Conservation (phyloP, 2,797 vertebrate species). For the Enteromius thamalakanensis region DNA sequence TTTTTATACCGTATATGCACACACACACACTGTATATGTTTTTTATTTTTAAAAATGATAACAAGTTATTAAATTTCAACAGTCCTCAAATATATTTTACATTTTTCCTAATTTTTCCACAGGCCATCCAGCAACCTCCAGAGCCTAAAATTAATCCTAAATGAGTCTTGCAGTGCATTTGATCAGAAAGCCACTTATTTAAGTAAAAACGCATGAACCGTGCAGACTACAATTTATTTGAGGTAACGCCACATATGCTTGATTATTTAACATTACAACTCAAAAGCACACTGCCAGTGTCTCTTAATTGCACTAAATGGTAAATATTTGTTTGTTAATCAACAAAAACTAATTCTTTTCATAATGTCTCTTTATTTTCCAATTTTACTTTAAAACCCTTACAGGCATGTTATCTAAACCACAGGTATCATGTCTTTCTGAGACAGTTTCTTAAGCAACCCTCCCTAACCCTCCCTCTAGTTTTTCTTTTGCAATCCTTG, state of each 20-base stretch:
- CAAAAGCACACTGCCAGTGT: background rate
- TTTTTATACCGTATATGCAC: no score
- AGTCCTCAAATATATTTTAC: background rate
- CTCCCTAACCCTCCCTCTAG: constrained; percentile 43
- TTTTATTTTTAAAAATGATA: no score
- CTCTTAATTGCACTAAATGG: background rate
- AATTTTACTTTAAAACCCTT: constrained; percentile 1
- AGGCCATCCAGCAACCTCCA: background rate
- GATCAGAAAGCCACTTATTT: background rate
- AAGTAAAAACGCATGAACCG: background rate
- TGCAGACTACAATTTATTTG: background rate
- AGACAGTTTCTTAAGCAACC: constrained; percentile 40
- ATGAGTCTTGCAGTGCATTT: background rate
- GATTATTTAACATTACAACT: background rate
- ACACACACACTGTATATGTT: no score
- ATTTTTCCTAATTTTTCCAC: background rate
- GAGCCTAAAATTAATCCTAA: background rate
- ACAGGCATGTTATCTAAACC: constrained; percentile 12
- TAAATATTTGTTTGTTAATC: background rate
- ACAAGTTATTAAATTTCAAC: background rate
- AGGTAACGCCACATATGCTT: background rate
- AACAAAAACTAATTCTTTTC: background rate
- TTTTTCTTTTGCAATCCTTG: constrained; percentile 59
- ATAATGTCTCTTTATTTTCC: background rate
- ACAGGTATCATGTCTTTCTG: constrained; percentile 46